Evolutionary conservation across 2,113 vertebrate genomes (phyloP).

Genomic region (Pipra filicauda): DNA sequence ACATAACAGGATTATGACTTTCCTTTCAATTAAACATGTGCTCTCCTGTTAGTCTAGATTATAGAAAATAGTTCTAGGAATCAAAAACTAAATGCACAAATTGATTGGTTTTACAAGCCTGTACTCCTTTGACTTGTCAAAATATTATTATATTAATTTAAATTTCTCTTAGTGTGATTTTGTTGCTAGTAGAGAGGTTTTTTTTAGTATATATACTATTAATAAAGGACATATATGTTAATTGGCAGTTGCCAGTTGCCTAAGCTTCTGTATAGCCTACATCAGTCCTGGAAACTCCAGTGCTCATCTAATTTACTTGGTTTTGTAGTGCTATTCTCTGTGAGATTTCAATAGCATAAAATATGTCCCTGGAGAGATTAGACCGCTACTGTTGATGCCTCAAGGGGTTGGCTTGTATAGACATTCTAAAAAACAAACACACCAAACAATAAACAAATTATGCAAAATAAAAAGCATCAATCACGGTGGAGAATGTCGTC

Average conservation of each 20-base stretch:
- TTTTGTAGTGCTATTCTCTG: neutral
- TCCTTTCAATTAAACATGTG: neutral
- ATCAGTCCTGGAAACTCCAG: neutral
- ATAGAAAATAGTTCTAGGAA: neutral
- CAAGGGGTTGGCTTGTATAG: slow-evolving; percentile 16
- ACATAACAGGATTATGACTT: neutral
- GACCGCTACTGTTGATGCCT: neutral
- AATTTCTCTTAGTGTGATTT: neutral
- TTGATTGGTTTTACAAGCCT: neutral
- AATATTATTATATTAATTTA: neutral
- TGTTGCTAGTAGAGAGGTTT: neutral
- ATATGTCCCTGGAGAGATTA: slow-evolving; percentile 20
- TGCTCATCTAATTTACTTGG: neutral
- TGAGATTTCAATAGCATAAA: slow-evolving; percentile 8
- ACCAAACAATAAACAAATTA: slow-evolving; percentile 41
- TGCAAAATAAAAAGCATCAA: slow-evolving; percentile 16
- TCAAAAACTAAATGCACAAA: neutral
- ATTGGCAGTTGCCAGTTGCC: neutral
- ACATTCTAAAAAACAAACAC: neutral
- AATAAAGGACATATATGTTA: neutral
- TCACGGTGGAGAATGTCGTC: neutral
- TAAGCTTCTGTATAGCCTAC: neutral
- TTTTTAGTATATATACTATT: neutral
- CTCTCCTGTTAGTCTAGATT: neutral
- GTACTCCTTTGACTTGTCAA: neutral